Evolutionary conservation across 92 coral and sea anemone species (phyloP).

Genomic region (Porites rus): DNA sequence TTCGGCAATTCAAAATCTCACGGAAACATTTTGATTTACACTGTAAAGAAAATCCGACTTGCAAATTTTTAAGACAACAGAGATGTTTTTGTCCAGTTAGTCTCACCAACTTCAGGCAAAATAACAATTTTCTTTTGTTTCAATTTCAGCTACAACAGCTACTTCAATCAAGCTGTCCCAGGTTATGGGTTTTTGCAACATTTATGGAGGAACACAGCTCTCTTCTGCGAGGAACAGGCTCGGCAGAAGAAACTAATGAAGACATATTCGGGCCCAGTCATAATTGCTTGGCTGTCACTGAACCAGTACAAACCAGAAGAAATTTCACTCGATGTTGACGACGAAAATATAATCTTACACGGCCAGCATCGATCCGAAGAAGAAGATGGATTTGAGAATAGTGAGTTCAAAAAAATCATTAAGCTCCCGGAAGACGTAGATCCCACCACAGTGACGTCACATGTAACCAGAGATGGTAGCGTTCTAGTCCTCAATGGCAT

Average conservation of each 20-base stretch:
- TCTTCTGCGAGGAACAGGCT: neutral
- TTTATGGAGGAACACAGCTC: neutral
- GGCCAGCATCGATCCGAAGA: constrained; percentile 65
- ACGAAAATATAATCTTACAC: constrained; percentile 43
- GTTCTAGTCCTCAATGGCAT: constrained; percentile 38
- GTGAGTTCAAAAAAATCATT: constrained; percentile 57
- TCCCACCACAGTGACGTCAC: constrained; percentile 59
- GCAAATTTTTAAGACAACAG: no score
- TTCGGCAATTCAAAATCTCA: no score
- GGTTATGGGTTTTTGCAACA: neutral
- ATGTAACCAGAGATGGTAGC: constrained; percentile 49
- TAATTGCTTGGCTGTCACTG: constrained; percentile 54
- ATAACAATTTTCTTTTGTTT: neutral
- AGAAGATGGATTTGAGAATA: constrained; percentile 60
- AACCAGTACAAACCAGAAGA: constrained; percentile 69
- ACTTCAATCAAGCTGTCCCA: neutral
- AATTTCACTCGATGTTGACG: constrained; percentile 59
- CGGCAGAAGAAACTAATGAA: neutral
- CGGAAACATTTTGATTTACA: no score
- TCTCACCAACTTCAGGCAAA: no score
- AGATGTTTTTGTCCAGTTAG: no score
- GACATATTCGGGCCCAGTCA: neutral
- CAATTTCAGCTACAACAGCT: neutral
- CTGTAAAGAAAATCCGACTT: no score
- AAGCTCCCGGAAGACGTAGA: constrained; percentile 60